These are phyloP conservation scores for Cairina moschata DNA, from an alignment of 2,113 vertebrate genomes.

Conservation along the genomic window DNA sequence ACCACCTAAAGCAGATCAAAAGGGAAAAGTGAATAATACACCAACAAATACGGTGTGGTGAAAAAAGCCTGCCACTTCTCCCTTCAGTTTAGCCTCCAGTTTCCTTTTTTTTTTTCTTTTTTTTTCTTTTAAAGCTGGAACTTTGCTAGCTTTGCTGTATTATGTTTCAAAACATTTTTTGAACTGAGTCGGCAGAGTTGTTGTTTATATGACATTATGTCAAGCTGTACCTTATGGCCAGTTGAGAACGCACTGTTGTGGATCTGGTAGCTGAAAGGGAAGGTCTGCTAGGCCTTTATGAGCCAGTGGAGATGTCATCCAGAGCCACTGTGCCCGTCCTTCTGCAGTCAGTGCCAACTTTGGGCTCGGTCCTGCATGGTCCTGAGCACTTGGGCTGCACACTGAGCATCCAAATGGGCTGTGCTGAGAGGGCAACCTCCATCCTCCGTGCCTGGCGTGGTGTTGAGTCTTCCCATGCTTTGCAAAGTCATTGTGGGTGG, in stretches of 20 bases:
- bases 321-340: background rate
- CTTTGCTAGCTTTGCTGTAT: background rate
- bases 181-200: background rate
- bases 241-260: background rate
- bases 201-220: background rate
- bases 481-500: background rate
- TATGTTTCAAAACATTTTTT: background rate
- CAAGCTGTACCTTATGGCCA: background rate
- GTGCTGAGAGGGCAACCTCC: background rate
- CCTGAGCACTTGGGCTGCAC: background rate
- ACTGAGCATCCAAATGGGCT: background rate
- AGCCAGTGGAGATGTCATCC: background rate
- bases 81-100: background rate
- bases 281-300: background rate
- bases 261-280: background rate
- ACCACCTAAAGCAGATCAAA: background rate
- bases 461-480: background rate
- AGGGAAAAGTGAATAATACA: background rate
- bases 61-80: background rate
- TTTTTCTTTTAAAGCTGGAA: background rate
- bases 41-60: background rate
- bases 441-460: background rate
- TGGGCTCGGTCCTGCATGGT: background rate
- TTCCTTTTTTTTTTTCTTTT: background rate
- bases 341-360: background rate